These are phyloP conservation scores for Pyrrhosoma nymphula DNA, from an alignment of 2,888 invertebrate species.

Conservation along the genomic window DNA sequence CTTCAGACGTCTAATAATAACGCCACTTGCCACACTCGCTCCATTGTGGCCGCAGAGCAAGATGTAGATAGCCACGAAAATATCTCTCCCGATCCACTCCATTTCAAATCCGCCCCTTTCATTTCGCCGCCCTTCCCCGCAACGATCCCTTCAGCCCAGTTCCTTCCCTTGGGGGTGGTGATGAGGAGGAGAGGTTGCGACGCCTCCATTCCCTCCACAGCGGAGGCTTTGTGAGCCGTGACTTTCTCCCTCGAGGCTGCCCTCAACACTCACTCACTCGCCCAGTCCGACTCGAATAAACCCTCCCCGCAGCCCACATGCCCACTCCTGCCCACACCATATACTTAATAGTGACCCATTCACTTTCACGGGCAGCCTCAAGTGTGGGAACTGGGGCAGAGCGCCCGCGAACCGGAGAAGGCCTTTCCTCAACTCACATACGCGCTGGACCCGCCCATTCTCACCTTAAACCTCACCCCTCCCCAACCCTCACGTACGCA, in stretches of 20 bases:
- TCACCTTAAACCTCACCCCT: neutral
- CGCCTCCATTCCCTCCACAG: neutral
- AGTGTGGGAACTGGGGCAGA: slow-evolving; percentile 33
- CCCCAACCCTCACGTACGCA: neutral
- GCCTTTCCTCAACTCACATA: neutral
- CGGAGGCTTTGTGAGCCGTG: neutral
- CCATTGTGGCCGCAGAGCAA: neutral
- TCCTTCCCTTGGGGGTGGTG: neutral
- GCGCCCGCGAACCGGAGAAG: neutral
- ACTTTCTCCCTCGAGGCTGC: slow-evolving; percentile 37
- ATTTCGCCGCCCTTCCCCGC: neutral
- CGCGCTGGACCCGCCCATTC: neutral
- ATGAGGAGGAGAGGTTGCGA: neutral
- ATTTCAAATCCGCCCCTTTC: neutral
- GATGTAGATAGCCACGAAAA: neutral
- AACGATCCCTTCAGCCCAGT: neutral
- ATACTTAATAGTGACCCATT: slow-evolving; percentile 23
- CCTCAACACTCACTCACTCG: neutral
- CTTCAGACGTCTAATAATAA: too few species aligned
- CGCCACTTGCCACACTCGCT: neutral
- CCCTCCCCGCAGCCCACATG: neutral
- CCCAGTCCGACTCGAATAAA: neutral
- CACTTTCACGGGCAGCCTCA: slow-evolving; percentile 26
- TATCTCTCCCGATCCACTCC: neutral
- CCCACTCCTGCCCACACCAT: neutral